phyloP scores from a whole-genome alignment of 2,113 vertebrate species.

The Benthochromis sp. region DNA sequence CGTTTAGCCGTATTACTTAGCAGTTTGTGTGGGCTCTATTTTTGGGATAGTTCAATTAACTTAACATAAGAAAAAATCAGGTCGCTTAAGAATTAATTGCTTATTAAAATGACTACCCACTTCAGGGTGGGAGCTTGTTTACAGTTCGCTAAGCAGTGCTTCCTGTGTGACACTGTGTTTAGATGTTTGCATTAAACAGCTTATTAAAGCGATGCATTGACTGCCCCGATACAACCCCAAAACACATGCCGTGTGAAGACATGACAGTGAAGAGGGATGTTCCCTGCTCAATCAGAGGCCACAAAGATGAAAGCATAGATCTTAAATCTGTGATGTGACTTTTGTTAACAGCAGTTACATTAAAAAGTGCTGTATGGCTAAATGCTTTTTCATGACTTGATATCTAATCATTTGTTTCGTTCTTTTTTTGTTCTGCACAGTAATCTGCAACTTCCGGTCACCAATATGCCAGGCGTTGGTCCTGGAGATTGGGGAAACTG shows the following conservation, averaged over 20 bases:
- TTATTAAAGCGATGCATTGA: conserved; percentile 32
- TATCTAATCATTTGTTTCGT: background rate
- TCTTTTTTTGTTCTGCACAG: conserved; percentile 54
- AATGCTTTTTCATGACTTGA: background rate
- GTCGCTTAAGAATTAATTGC: conserved; percentile 61
- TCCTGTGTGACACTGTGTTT: conserved; percentile 31
- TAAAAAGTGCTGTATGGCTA: background rate
- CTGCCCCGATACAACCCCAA: background rate
- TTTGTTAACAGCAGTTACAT: background rate
- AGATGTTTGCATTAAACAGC: conserved; percentile 40
- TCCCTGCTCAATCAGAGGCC: background rate
- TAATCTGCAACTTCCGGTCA: conserved; percentile 95
- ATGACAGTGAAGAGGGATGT: background rate
- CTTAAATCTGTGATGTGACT: background rate
- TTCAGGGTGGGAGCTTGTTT: conserved; percentile 54
- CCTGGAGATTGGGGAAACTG: conserved; percentile 95
- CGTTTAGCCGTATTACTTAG: conserved; percentile 31
- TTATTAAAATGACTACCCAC: conserved; percentile 54
- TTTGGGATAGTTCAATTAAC: conserved; percentile 57
- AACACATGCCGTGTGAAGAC: background rate
- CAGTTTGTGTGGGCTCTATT: conserved; percentile 44
- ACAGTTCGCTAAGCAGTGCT: conserved; percentile 35
- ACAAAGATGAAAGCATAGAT: background rate
- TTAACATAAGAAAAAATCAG: conserved; percentile 44
- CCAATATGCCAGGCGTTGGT: conserved; percentile 87